phyloP scores from a whole-genome alignment of 2,113 vertebrate species.

The Pseudolaguvia tuberculata region DNA sequence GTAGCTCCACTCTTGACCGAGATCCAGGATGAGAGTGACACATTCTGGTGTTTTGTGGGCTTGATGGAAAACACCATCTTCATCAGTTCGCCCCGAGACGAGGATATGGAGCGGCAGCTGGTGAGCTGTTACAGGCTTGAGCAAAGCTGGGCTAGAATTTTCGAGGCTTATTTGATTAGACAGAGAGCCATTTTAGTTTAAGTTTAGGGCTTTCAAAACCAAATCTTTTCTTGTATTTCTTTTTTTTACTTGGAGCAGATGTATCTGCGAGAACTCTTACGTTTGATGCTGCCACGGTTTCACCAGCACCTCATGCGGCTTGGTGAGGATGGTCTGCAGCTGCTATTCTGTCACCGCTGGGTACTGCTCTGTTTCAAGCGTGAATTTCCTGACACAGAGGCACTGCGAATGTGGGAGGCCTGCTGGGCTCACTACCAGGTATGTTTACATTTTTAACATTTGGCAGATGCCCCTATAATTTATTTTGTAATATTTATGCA shows the following conservation, averaged over 20 bases:
- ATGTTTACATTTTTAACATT: neutral
- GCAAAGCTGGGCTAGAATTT: neutral
- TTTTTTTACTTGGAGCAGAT: constrained; percentile 63
- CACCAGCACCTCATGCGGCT: constrained; percentile 84
- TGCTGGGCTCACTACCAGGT: constrained; percentile 99
- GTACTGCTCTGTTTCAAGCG: constrained; percentile 96
- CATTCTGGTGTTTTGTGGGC: constrained; percentile 98
- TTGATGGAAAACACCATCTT: constrained; percentile 99
- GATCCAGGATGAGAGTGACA: constrained; percentile 91
- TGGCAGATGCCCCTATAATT: no score
- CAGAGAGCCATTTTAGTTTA: neutral
- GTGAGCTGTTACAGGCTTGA: constrained; percentile 62
- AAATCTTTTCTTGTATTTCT: neutral
- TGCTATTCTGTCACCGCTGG: constrained; percentile 98
- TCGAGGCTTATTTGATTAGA: neutral
- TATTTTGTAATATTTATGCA: no score
- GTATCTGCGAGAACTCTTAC: constrained; percentile 89
- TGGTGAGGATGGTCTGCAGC: constrained; percentile 92
- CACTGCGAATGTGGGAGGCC: constrained; percentile 93
- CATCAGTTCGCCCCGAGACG: constrained; percentile 90
- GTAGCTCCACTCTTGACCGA: constrained; percentile 91
- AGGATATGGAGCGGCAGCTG: constrained; percentile 97
- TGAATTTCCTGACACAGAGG: constrained; percentile 91
- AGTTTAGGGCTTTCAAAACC: neutral
- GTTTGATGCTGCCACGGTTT: constrained; percentile 82